These are phyloP conservation scores for Calliphora vomitoria DNA, from an alignment of 2,888 invertebrate genomes.

Conservation along the genomic window DNA sequence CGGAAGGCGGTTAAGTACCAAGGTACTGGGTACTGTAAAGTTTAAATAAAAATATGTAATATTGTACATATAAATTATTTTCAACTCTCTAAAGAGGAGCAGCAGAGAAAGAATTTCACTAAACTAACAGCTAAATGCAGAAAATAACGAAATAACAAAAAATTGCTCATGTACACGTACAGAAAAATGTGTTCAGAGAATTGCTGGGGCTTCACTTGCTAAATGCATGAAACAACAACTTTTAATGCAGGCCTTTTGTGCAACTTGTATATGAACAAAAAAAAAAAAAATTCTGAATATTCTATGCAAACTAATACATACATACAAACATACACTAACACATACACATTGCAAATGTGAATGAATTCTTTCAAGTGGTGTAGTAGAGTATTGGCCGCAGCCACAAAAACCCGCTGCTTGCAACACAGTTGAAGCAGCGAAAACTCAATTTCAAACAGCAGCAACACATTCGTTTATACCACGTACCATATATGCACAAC, in stretches of 20 bases:
- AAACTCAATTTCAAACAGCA: slow-evolving; percentile 47
- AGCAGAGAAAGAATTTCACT: slow-evolving; percentile 47
- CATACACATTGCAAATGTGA: slow-evolving; percentile 64
- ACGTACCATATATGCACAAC: slow-evolving; percentile 2
- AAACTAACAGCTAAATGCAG: slow-evolving; percentile 56
- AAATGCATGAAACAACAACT: slow-evolving; percentile 56
- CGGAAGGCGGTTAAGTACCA: slow-evolving; percentile 82
- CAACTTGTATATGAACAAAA: slow-evolving; percentile 43
- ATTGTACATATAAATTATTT: slow-evolving; percentile 54
- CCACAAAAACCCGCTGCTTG: slow-evolving; percentile 47
- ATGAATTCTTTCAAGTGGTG: slow-evolving; percentile 71
- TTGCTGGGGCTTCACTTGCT: slow-evolving; percentile 70
- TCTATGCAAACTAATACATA: slow-evolving; percentile 33
- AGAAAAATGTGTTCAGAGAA: slow-evolving; percentile 49
- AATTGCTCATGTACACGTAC: slow-evolving; percentile 21
- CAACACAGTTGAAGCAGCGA: slow-evolving; percentile 37
- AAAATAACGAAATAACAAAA: slow-evolving; percentile 40
- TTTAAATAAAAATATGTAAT: slow-evolving; percentile 37
- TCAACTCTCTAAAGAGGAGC: slow-evolving; percentile 68
- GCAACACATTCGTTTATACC: slow-evolving; percentile 13
- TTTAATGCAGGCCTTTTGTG: slow-evolving; percentile 57
- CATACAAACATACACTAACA: neutral
- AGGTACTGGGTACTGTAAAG: slow-evolving; percentile 35
- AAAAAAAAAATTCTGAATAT: slow-evolving; percentile 47
- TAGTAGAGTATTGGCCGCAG: slow-evolving; percentile 58